Percentiles rank a stretch among this genome's conserved stretches.
Evolutionary conservation across 1,140 invertebrate genomes (phyloP).

Genomic region (Drosophila elegans): DNA sequence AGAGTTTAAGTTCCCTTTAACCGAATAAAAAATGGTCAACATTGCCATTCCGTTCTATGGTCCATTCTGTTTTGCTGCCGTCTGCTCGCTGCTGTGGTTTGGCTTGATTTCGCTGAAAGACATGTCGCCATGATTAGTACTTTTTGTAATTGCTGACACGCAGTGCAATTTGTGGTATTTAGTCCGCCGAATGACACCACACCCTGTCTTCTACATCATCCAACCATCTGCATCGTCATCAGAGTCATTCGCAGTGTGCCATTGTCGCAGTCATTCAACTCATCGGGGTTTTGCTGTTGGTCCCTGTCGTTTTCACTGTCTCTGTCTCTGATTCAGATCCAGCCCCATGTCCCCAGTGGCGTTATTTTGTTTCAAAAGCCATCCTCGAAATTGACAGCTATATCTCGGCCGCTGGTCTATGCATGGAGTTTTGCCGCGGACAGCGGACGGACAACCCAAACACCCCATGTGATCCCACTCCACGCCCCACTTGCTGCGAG

Average conservation of each 20-base stretch:
- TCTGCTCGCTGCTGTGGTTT: conserved; percentile 47
- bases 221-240: conserved; percentile 27
- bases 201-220: conserved; percentile 9
- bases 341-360: conserved; percentile 28
- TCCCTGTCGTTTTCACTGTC: no score
- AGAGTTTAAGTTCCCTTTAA: background rate
- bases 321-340: background rate
- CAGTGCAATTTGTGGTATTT: conserved; percentile 79
- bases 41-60: conserved; percentile 1
- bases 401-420: conserved; percentile 43
- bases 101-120: conserved; percentile 60
- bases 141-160: conserved; percentile 78
- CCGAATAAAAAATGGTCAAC: conserved; percentile 10
- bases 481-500: conserved; percentile 9
- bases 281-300: conserved; percentile 18
- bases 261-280: conserved; percentile 44
- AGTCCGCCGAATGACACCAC: conserved; percentile 70
- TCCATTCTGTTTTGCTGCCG: conserved; percentile 26
- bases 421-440: conserved; percentile 27
- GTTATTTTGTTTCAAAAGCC: conserved; percentile 75
- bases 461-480: background rate
- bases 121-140: conserved; percentile 70
- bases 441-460: background rate
- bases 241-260: conserved; percentile 34
- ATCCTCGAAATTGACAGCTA: conserved; percentile 70